Percentiles rank a stretch among this genome's conserved stretches.
phyloP scores from a whole-genome alignment of 2,113 vertebrate genomes.

The Geothlypis trichas region DNA sequence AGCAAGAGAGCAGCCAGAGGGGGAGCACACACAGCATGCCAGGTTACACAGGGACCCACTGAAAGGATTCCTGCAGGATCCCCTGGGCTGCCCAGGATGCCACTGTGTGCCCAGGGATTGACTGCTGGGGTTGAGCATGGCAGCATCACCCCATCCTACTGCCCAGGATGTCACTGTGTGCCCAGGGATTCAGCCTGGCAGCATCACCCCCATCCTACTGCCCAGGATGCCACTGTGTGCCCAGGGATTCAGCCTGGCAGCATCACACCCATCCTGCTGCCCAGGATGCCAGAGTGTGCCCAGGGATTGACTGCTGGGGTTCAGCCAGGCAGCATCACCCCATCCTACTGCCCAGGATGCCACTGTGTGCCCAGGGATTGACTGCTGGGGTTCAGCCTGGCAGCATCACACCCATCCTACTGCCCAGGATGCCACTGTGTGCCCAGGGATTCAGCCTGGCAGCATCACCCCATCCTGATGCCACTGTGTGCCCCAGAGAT shows the following conservation, averaged over 20 bases:
- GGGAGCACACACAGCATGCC: accelerated
- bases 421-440: constrained; percentile 7
- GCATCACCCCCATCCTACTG: constrained; percentile 66
- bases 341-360: constrained; percentile 48
- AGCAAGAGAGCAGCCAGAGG: background rate
- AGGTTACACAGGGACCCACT: accelerated
- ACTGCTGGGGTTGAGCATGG: constrained; percentile 71
- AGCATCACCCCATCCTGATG: background rate
- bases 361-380: constrained; percentile 80
- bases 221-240: constrained; percentile 67
- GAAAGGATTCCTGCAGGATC: constrained; percentile 69
- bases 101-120: constrained; percentile 81
- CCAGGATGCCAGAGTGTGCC: constrained; percentile 77
- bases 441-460: too few relatives aligned
- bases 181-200: constrained; percentile 73
- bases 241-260: constrained; percentile 75
- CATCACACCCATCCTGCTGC: constrained; percentile 70
- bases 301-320: constrained; percentile 70
- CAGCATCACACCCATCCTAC: constrained; percentile 80
- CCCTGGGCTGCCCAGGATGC: constrained; percentile 66
- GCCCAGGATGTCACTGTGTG: constrained; percentile 72
- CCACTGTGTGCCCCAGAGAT: constrained; percentile 75
- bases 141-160: constrained; percentile 80
- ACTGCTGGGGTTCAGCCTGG: too few relatives aligned
- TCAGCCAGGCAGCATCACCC: constrained; percentile 80